Evolutionary conservation across 1,140 invertebrate species (phyloP), one percentile per base, ranked within the genome.

Genomic region (Platorchestia sp.): DNA sequence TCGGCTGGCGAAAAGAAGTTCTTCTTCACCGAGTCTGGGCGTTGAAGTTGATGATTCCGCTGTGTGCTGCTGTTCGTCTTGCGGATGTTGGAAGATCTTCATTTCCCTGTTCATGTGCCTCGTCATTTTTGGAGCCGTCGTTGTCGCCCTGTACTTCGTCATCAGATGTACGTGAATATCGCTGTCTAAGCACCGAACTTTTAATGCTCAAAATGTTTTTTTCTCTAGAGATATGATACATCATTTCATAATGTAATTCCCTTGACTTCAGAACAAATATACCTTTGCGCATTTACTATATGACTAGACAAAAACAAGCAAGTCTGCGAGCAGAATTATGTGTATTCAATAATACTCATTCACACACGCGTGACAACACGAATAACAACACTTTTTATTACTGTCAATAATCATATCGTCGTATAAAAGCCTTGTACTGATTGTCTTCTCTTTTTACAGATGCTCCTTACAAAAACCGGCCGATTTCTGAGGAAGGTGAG

Each of bases 81-180:
- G 90, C 53, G 95, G 95, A 91, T 96, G 96, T 95, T 96, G 96
- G 95, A 96, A 95, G 44, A 51, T 96, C 95, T 96, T 95, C 27
- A 95, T 96, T 47, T 96, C 96, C 90, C 93, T 96, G 95, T 86
- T 96, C 90, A 95, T 95, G 95, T 96, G 95, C 75, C 95, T 96
- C 86, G 95, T 96, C 95, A 96, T 96, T 95, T 97, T 97, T 16
- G 97, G 97, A 95, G 97, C 97, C 86, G 97, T 98, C 96, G 97
- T 98, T 96, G 97, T 97, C 96, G 97, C 97, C 59, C 97, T 98
- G 95, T 97, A 98, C 44, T 97, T 98, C 22, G 98, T 98, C 96
- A 97, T 98, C 96, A 98, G 98, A 97, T 98, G 98, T 98, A 97
- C 97, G 97, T 98, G 41, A 41, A 16, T 10, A 22, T 75, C 27